Conservation (phyloP, 2,113 vertebrate genomes). For the Hydropotes inermis region DNA sequence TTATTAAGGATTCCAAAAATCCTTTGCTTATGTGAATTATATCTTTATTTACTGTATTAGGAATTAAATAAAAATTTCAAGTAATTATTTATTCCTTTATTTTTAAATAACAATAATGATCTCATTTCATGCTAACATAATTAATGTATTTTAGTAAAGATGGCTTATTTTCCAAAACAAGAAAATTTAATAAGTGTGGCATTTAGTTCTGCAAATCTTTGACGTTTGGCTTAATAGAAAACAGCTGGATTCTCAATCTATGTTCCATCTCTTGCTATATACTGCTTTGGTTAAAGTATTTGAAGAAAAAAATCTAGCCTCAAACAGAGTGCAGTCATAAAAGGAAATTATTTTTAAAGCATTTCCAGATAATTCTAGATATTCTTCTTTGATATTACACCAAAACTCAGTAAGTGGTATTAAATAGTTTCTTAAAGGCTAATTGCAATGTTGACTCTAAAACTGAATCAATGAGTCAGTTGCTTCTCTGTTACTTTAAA, state of each 20-base stretch:
- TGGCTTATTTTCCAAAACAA: neutral
- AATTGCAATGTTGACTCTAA: neutral
- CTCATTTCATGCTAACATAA: neutral
- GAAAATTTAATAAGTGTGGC: neutral
- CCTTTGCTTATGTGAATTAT: neutral
- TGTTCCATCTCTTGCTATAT: neutral
- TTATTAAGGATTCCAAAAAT: neutral
- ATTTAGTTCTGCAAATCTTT: neutral
- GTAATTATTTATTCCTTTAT: neutral
- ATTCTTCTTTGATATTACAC: neutral
- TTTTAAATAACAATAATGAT: neutral
- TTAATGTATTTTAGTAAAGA: neutral
- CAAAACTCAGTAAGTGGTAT: neutral
- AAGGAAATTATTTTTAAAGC: neutral
- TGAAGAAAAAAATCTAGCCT: neutral
- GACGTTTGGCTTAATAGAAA: neutral
- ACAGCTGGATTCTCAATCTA: neutral
- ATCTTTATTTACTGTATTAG: neutral
- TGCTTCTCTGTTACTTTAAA: neutral
- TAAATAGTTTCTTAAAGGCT: neutral
- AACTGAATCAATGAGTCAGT: neutral
- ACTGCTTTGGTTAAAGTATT: slow-evolving; percentile 31
- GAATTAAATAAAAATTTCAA: neutral
- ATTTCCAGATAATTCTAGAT: neutral
- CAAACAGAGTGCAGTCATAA: neutral